A percentile compares a stretch with the other conserved stretches of the same genome.
Evolutionary conservation across 2,888 invertebrate species (phyloP).

Genomic region (Tetragonula carbonaria): DNA sequence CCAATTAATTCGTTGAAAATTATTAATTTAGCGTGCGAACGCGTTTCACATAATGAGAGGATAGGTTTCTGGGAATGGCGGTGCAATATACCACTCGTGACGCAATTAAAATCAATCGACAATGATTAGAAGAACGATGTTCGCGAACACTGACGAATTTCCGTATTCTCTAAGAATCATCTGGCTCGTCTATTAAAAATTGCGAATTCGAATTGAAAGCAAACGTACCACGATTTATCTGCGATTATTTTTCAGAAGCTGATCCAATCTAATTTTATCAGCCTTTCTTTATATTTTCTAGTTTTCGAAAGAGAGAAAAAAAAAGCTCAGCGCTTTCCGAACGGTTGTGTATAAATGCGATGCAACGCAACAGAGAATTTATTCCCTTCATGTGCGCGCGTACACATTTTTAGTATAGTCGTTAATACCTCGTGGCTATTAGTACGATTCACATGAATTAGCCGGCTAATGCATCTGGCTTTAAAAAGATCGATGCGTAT

Average conservation of each 20-base stretch:
- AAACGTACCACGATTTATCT: not conserved
- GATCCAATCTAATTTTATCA: not conserved
- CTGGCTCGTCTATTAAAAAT: not conserved
- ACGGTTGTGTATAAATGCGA: not conserved
- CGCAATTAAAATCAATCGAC: slow-evolving; percentile 60
- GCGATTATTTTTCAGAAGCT: not conserved
- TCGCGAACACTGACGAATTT: not conserved
- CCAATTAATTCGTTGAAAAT: slow-evolving; percentile 50
- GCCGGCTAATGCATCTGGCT: slow-evolving; percentile 44
- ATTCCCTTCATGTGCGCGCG: not conserved
- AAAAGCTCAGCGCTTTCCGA: not conserved
- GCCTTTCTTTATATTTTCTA: not conserved
- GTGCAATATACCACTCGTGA: slow-evolving; percentile 40
- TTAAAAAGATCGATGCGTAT: slow-evolving; percentile 53
- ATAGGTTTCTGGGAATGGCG: slow-evolving; percentile 50
- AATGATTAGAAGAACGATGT: slow-evolving; percentile 21
- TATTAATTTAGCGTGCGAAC: slow-evolving; percentile 28
- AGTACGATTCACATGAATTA: slow-evolving; percentile 31
- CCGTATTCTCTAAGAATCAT: not conserved
- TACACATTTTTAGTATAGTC: slow-evolving; percentile 2
- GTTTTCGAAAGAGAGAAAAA: not conserved
- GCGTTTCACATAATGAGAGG: slow-evolving; percentile 29
- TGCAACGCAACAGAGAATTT: not conserved
- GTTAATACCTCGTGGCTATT: slow-evolving; percentile 15
- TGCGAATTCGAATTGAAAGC: not conserved